Conservation (phyloP, 2,797 vertebrate genomes). For the Myotis pilosus region DNA sequence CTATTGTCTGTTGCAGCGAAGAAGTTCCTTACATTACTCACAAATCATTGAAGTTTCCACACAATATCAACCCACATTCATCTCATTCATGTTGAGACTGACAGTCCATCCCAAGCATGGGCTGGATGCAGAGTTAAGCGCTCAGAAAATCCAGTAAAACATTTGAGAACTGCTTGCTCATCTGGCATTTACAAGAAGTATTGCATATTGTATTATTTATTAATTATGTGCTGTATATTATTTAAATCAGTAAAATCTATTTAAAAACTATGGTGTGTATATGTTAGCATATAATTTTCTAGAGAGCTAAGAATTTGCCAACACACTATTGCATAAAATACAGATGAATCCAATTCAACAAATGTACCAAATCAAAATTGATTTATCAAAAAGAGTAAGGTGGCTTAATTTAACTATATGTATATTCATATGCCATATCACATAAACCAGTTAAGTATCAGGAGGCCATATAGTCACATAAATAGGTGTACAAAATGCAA, state of each 20-base stretch:
- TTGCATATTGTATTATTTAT: not conserved
- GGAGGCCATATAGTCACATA: not conserved
- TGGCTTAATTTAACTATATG: not conserved
- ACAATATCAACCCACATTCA: accelerated
- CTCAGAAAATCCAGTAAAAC: accelerated
- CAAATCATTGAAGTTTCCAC: accelerated
- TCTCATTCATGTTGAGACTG: accelerated
- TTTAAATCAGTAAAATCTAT: not conserved
- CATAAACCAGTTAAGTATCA: not conserved
- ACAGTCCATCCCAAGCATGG: accelerated
- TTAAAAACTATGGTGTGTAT: not conserved
- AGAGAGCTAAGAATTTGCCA: not conserved
- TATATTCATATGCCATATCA: not conserved
- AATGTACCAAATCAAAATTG: not conserved
- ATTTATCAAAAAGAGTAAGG: not conserved
- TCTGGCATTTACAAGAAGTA: accelerated
- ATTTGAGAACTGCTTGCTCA: accelerated
- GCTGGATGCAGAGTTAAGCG: accelerated
- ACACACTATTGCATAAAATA: not conserved
- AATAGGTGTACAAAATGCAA: not conserved
- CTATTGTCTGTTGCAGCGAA: not conserved
- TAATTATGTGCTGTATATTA: not conserved
- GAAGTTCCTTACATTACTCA: accelerated
- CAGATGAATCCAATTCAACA: not conserved
- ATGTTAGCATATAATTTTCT: not conserved